A percentile compares a stretch with the other conserved stretches of the same genome.
Evolutionary conservation across 2,888 invertebrate species (phyloP).

Genomic region (Macaria liturata): DNA sequence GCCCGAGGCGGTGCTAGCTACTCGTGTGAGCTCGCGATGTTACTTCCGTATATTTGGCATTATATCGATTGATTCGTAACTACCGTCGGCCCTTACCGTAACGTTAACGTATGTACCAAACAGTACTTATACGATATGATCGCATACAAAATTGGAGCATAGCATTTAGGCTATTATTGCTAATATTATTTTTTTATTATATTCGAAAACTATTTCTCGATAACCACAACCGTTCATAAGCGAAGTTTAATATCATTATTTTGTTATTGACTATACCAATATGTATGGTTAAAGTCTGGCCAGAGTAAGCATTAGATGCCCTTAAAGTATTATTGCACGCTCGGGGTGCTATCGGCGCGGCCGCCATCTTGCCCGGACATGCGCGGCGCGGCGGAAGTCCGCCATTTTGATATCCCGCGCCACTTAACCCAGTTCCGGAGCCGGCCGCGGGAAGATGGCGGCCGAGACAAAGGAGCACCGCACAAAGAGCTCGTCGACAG

Average conservation of each 20-base stretch:
- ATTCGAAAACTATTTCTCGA: conserved; percentile 81
- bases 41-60: conserved; percentile 55
- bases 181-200: conserved; percentile 75
- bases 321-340: conserved; percentile 70
- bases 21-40: conserved; percentile 45
- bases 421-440: conserved; percentile 73
- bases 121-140: conserved; percentile 73
- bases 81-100: conserved; percentile 43
- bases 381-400: conserved; percentile 56
- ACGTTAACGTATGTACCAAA: conserved; percentile 45
- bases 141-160: conserved; percentile 75
- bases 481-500: conserved; percentile 67
- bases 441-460: conserved; percentile 27
- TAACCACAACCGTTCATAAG: conserved; percentile 83
- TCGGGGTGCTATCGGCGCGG: conserved; percentile 42
- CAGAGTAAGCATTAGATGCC: conserved; percentile 68
- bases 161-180: conserved; percentile 81
- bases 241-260: conserved; percentile 80
- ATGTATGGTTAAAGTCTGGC: conserved; percentile 66
- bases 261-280: conserved; percentile 79
- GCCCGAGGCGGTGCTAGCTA: conserved; percentile 37
- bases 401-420: conserved; percentile 74
- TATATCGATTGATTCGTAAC: conserved; percentile 39
- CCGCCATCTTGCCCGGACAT: conserved; percentile 67
- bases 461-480: conserved; percentile 45